Evolutionary conservation across 2,113 vertebrate species (phyloP).

Genomic region (Jaculus jaculus): DNA sequence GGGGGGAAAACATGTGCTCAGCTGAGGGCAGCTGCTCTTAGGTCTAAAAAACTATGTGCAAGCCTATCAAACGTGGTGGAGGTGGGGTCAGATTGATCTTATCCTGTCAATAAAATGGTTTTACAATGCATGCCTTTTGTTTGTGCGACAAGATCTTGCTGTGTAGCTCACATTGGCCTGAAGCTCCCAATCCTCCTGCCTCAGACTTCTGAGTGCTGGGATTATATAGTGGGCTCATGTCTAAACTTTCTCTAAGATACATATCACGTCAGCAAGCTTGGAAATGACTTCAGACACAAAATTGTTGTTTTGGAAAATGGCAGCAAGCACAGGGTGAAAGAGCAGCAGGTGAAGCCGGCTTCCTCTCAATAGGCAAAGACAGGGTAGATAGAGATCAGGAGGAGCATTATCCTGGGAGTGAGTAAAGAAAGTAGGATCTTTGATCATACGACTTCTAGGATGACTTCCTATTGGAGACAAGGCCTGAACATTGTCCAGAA

Average conservation of each 20-base stretch:
- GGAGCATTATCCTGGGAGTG: no score
- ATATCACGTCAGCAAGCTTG: not conserved
- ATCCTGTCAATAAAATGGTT: no score
- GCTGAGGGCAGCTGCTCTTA: rapidly evolving
- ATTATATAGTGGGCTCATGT: no score
- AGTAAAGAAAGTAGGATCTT: not conserved
- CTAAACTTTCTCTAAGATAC: not conserved
- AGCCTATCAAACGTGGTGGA: rapidly evolving
- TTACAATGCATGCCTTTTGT: rapidly evolving
- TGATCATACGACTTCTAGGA: not conserved
- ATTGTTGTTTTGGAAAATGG: rapidly evolving
- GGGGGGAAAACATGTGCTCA: not conserved
- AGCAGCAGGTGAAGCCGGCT: rapidly evolving
- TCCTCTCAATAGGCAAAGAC: not conserved
- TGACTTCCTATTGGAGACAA: no score
- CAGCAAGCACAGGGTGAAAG: rapidly evolving
- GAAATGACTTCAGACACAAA: not conserved
- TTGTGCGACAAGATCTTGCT: not conserved
- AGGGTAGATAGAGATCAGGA: not conserved
- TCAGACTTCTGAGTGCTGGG: no score
- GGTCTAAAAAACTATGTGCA: no score
- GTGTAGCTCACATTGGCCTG: not conserved
- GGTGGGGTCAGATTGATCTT: not conserved
- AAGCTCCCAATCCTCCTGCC: not conserved
- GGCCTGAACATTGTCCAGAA: not conserved